These are phyloP conservation scores for Eupithecia exiguata DNA, from an alignment of 2,888 invertebrate species.

Conservation along the genomic window DNA sequence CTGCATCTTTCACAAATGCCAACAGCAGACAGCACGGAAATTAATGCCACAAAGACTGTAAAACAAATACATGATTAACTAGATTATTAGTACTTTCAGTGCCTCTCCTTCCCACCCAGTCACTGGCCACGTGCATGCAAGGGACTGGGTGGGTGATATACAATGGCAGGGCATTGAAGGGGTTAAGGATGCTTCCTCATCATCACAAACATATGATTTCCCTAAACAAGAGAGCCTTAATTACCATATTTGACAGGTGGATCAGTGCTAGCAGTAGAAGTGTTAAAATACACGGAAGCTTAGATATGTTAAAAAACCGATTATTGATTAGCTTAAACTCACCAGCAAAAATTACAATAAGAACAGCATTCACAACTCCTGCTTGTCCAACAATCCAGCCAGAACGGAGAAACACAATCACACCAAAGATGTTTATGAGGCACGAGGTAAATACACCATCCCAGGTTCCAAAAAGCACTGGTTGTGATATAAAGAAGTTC, in stretches of 20 bases:
- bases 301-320: background rate
- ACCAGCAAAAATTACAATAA: constrained; percentile 93
- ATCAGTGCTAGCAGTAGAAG: background rate
- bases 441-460: constrained; percentile 99
- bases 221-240: background rate
- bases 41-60: constrained; percentile 92
- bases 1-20: constrained; percentile 98
- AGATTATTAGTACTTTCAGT: background rate
- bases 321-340: background rate
- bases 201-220: background rate
- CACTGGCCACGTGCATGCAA: background rate
- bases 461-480: constrained; percentile 98
- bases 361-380: constrained; percentile 90
- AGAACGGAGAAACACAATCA: constrained; percentile 97
- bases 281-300: background rate
- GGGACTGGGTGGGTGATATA: background rate
- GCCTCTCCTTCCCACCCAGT: background rate
- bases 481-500: constrained; percentile 97
- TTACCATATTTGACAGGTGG: background rate
- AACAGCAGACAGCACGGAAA: constrained; percentile 96
- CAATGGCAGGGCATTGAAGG: background rate
- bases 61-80: constrained; percentile 14
- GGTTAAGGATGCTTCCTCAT: background rate
- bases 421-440: constrained; percentile 98
- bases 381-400: constrained; percentile 99